Conservation (phyloP, 2,888 invertebrate genomes). For the Xanthostigma xanthostigma region DNA sequence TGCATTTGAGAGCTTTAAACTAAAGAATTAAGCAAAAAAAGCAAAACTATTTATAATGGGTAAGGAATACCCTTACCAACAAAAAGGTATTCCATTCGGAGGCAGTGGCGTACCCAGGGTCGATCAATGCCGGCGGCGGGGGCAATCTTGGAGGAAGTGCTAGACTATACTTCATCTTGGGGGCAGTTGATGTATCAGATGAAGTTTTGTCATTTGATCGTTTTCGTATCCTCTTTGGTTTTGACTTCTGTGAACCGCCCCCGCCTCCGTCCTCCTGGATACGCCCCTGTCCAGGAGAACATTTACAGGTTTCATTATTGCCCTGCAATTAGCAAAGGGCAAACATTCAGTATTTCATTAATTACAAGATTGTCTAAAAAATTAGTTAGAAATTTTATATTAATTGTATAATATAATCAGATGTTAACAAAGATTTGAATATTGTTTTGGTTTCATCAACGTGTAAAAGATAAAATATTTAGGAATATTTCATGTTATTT, state of each 20-base stretch:
- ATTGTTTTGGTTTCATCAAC: too few relatives aligned
- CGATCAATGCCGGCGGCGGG: conserved; percentile 45
- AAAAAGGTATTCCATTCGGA: conserved; percentile 46
- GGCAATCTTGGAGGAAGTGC: conserved; percentile 28
- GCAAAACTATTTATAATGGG: background rate
- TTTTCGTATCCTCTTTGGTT: conserved; percentile 24
- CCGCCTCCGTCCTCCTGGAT: conserved; percentile 30
- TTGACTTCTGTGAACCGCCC: conserved; percentile 16
- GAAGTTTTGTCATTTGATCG: conserved; percentile 19
- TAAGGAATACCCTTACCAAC: conserved; percentile 37
- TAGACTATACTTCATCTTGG: background rate
- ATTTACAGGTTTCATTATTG: conserved; percentile 16
- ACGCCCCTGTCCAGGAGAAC: conserved; percentile 32
- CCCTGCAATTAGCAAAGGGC: conserved; percentile 13
- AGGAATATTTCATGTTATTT: too few relatives aligned
- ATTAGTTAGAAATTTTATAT: too few relatives aligned
- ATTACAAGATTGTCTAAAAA: too few relatives aligned
- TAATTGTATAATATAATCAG: too few relatives aligned
- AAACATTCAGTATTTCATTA: too few relatives aligned
- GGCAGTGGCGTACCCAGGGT: conserved; percentile 56
- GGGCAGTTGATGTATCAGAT: conserved; percentile 12
- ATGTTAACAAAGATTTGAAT: too few relatives aligned
- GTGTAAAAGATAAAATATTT: too few relatives aligned
- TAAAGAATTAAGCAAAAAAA: too few relatives aligned
- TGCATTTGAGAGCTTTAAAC: too few relatives aligned